Conservation (phyloP, 2,113 vertebrate genomes). For the Barnardius zonarius region DNA sequence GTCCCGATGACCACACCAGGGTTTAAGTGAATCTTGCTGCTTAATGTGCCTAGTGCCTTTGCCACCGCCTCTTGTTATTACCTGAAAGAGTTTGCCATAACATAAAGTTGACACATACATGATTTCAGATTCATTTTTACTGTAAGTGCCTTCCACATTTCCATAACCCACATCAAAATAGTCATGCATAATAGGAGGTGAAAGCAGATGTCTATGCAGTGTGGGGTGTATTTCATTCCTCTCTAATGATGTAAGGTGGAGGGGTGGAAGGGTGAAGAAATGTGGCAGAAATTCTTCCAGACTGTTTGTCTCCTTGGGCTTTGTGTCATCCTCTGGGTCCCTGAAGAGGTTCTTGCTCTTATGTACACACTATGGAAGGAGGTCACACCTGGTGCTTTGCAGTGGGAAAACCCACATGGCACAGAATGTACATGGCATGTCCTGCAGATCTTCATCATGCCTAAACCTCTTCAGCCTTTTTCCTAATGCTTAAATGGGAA, state of each 20-base stretch:
- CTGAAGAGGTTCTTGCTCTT: background rate
- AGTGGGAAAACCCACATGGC: background rate
- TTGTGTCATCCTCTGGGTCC: background rate
- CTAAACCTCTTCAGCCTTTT: background rate
- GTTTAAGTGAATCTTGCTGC: background rate
- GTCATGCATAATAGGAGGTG: background rate
- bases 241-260: background rate
- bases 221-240: background rate
- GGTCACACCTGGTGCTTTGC: background rate
- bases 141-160: background rate
- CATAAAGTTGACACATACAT: background rate
- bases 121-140: background rate
- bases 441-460: background rate
- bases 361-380: background rate
- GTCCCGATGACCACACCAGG: rapidly evolving
- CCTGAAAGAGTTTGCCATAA: background rate
- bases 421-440: background rate
- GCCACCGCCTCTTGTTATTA: background rate
- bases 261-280: background rate
- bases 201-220: background rate
- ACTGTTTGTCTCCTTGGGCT: background rate
- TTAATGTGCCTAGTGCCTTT: background rate
- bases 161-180: background rate
- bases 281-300: background rate
- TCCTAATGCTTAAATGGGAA: background rate